Percentiles rank a stretch among this genome's conserved stretches.
phyloP scores from a whole-genome alignment of 1,140 invertebrate species.

The Fopius arisanus region DNA sequence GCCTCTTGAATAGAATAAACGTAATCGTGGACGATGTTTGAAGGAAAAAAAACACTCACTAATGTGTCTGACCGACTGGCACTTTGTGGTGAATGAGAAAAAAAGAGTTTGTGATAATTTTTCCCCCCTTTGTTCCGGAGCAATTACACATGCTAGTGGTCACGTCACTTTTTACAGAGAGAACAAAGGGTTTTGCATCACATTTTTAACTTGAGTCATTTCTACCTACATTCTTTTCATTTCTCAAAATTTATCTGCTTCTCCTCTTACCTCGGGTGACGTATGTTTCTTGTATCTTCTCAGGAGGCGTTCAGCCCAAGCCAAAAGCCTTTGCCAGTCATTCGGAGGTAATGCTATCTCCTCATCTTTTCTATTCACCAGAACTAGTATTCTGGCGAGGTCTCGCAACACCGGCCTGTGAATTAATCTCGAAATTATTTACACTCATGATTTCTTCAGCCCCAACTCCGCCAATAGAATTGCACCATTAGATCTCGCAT shows the following conservation, averaged over 20 bases:
- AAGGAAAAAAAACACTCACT: conserved; percentile 46
- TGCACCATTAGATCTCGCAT: too few relatives aligned
- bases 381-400: conserved; percentile 75
- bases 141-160: neutral
- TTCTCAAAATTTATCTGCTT: conserved; percentile 8
- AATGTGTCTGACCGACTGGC: conserved; percentile 57
- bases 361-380: conserved; percentile 74
- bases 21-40: conserved; percentile 18
- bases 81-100: conserved; percentile 50
- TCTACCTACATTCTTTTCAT: neutral
- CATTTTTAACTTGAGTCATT: conserved; percentile 17
- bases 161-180: neutral
- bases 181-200: conserved; percentile 9
- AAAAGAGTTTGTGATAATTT: conserved; percentile 19
- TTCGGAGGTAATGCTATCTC: conserved; percentile 74
- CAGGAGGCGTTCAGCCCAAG: conserved; percentile 77
- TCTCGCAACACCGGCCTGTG: conserved; percentile 78
- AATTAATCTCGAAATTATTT: conserved; percentile 28
- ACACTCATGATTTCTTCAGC: too few relatives aligned
- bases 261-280: conserved; percentile 60
- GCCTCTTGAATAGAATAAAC: conserved; percentile 21
- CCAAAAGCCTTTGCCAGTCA: conserved; percentile 78
- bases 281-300: conserved; percentile 75
- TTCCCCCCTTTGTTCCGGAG: neutral
- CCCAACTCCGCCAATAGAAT: too few relatives aligned